These are phyloP conservation scores for Bos taurus DNA, from an alignment of 2,113 vertebrate genomes.

Conservation along the genomic window DNA sequence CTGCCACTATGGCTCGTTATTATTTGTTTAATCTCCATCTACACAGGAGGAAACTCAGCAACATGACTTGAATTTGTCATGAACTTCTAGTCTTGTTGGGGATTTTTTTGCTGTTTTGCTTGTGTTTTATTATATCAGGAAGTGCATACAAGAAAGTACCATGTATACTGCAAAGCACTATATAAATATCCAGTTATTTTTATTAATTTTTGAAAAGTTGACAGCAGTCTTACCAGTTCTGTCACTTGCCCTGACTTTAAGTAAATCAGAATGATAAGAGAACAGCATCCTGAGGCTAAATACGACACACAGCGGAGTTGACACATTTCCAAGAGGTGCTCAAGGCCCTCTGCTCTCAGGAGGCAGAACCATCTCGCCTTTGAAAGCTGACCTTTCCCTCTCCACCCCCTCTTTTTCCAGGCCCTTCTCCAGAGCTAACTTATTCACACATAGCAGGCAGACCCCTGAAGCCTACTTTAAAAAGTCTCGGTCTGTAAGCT, in stretches of 20 bases:
- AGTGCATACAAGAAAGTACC: neutral
- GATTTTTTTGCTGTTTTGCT: neutral
- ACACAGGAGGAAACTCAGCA: neutral
- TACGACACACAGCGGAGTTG: neutral
- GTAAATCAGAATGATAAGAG: neutral
- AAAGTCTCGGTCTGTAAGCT: neutral
- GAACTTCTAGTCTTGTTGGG: neutral
- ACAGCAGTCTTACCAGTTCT: neutral
- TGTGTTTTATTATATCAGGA: neutral
- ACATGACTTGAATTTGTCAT: neutral
- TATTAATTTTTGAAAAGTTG: neutral
- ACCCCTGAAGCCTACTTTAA: neutral
- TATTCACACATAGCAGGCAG: neutral
- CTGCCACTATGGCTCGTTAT: neutral
- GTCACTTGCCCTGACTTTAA: neutral
- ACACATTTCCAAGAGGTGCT: neutral
- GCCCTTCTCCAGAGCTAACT: neutral
- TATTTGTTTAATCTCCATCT: neutral
- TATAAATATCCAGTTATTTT: neutral
- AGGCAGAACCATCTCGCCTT: neutral
- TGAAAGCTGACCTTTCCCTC: neutral
- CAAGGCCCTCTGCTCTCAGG: neutral
- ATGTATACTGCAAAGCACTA: neutral
- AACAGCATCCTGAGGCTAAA: neutral
- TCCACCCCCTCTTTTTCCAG: accelerated